Base-by-base conservation (phyloP, 2,113 vertebrate genomes). In the Rynchops niger region DNA sequence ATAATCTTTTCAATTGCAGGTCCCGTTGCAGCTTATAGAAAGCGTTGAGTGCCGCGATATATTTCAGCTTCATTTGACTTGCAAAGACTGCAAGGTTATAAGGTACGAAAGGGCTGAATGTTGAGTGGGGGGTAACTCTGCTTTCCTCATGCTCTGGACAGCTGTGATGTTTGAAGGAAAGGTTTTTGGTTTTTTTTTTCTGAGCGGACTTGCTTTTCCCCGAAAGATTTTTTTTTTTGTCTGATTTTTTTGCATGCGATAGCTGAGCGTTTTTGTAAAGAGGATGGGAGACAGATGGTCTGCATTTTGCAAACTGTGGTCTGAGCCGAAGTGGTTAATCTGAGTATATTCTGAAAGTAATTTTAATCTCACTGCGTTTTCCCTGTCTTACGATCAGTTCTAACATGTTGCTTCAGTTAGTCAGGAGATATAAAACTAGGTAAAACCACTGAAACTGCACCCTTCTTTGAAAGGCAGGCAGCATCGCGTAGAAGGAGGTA, bases 51-150 rank as follows among this genome's bases (percentile, higher is more conserved):
- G 99, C 96, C 98, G 99, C 26, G 99, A 99, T 84, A 99, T 99
- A 97, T 99, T 99, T 97, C 99, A 99, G 84, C 99, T 99, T 84
- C 99, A 99, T 72, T 98, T 99, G 97, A 99, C 99, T 88, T 99
- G 99, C 97, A 99, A 99, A 97, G 99, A 99, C 98, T 99, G 99
- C 98, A 99, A 99, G 98, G 98, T 99, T 59, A 98, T 99, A 97
- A 99, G 99, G 99, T 99, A 98, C 3, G 96, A 97, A 23, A 10
- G 53, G 72, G 61, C 42, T 86, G 38, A 6, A 4, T 9, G 61
- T 22, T 17, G 52, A 29, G 11, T 6, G n/a, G 8, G 10, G 21
- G 9, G 36, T 9, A 23, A 5, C n/a, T 56, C 50, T 36, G 18
- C 53, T 61, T 82, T 83, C 82, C 65, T 8, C 0, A 0, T 49